phyloP scores from a whole-genome alignment of 2,113 vertebrate genomes.

The Siniperca chuatsi region DNA sequence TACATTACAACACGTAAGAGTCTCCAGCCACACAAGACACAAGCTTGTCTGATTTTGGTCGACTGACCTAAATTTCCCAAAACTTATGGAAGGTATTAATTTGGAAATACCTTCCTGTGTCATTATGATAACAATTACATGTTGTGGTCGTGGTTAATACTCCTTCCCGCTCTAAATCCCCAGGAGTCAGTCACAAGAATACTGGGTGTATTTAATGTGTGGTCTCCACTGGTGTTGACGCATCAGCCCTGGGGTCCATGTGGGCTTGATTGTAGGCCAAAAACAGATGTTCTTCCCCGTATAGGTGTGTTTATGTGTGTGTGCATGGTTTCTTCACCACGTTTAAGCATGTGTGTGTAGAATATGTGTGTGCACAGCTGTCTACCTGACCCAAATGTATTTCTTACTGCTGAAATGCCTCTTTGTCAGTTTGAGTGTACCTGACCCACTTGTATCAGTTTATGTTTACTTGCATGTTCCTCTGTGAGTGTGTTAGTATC shows the following conservation, averaged over 20 bases:
- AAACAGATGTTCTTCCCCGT: conserved; percentile 74
- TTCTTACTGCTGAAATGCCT: conserved; percentile 57
- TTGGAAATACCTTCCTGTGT: conserved; percentile 56
- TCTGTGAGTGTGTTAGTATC: neutral
- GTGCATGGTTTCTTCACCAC: conserved; percentile 10
- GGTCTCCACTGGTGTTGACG: conserved; percentile 63
- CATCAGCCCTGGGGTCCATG: conserved; percentile 61
- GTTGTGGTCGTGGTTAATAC: conserved; percentile 62
- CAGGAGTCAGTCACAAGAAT: conserved; percentile 43
- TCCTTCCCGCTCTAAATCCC: conserved; percentile 44
- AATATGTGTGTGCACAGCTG: conserved; percentile 54
- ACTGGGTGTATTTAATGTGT: conserved; percentile 56
- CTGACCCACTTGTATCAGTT: conserved; percentile 55
- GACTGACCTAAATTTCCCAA: conserved; percentile 62
- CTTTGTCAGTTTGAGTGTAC: conserved; percentile 33
- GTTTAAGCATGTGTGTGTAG: conserved; percentile 31
- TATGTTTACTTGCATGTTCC: conserved; percentile 35
- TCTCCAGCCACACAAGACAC: conserved; percentile 2
- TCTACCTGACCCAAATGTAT: conserved; percentile 68
- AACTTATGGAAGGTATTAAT: conserved; percentile 53
- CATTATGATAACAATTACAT: conserved; percentile 67
- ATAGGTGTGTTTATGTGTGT: conserved; percentile 24
- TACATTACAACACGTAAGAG: conserved; percentile 12
- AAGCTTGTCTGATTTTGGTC: conserved; percentile 35
- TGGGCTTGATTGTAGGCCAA: conserved; percentile 69